These are phyloP conservation scores for Aphrocallistes beatrix DNA, from an alignment of 37 sponge, comb jelly and placozoan species.

Conservation along the genomic window DNA sequence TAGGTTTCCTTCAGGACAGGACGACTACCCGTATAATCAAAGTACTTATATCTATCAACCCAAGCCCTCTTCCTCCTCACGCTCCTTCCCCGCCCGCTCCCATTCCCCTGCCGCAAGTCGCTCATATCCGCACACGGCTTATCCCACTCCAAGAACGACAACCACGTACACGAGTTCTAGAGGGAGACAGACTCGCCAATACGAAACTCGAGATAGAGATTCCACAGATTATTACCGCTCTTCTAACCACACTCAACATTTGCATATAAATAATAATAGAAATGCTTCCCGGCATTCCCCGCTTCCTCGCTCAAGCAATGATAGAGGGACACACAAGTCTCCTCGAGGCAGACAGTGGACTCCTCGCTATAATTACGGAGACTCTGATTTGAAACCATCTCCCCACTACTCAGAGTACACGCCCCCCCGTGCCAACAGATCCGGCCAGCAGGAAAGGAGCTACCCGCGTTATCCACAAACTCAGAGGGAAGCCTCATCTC, in stretches of 20 bases:
- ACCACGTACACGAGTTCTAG: too few relatives aligned
- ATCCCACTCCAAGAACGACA: too few relatives aligned
- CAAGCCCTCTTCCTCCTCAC: not conserved
- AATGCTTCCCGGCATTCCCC: not conserved
- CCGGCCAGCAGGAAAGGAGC: not conserved
- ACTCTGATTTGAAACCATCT: too few relatives aligned
- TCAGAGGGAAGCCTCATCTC: not conserved
- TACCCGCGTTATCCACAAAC: not conserved
- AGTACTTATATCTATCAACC: not conserved
- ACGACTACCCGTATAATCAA: not conserved
- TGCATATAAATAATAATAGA: not conserved
- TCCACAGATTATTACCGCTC: not conserved
- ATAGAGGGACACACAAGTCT: not conserved
- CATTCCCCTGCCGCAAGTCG: not conserved
- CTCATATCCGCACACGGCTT: not conserved
- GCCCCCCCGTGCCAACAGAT: not conserved
- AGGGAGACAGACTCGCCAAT: not conserved
- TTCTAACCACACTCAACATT: not conserved
- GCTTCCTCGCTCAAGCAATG: not conserved
- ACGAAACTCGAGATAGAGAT: too few relatives aligned
- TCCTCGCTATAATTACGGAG: too few relatives aligned
- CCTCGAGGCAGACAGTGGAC: not conserved
- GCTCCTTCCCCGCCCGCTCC: not conserved
- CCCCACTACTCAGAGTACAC: not conserved
- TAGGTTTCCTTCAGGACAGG: not conserved